Percentiles rank a stretch among this genome's conserved stretches.
phyloP scores from a whole-genome alignment of 2,888 invertebrate species.

The Tetropium fuscum region DNA sequence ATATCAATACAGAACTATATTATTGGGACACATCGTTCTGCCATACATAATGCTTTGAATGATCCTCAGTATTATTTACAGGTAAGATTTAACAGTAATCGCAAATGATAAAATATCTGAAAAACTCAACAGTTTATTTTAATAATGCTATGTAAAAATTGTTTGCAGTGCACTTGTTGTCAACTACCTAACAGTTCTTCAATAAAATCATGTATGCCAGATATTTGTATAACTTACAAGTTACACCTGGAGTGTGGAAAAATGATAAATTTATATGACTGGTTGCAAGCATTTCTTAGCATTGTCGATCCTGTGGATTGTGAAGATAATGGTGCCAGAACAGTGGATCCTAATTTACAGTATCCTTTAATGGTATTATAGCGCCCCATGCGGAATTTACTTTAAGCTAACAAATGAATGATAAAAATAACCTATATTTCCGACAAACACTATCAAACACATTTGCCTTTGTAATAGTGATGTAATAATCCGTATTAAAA shows the following conservation, averaged over 20 bases:
- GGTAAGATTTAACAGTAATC: slow-evolving; percentile 69
- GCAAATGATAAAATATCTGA: too few relatives aligned
- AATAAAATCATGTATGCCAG: slow-evolving; percentile 79
- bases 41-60: slow-evolving; percentile 83
- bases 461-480: too few relatives aligned
- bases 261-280: slow-evolving; percentile 93
- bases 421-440: too few relatives aligned
- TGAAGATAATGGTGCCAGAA: slow-evolving; percentile 68
- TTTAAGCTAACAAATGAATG: too few relatives aligned
- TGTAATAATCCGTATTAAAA: too few relatives aligned
- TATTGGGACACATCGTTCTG: slow-evolving; percentile 84
- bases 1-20: slow-evolving; percentile 79
- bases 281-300: slow-evolving; percentile 83
- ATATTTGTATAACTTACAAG: slow-evolving; percentile 88
- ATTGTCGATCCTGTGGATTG: slow-evolving; percentile 70
- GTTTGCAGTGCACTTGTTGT: slow-evolving; percentile 83
- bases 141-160: background rate
- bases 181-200: slow-evolving; percentile 70
- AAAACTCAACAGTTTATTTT: too few relatives aligned
- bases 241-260: slow-evolving; percentile 91
- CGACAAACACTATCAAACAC: too few relatives aligned
- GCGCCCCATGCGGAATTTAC: too few relatives aligned
- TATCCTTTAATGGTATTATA: slow-evolving; percentile 69
- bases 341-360: slow-evolving; percentile 75
- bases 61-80: slow-evolving; percentile 85